Evolutionary conservation across 2,113 vertebrate genomes (phyloP).

Genomic region (Cricetomys ansorgei): DNA sequence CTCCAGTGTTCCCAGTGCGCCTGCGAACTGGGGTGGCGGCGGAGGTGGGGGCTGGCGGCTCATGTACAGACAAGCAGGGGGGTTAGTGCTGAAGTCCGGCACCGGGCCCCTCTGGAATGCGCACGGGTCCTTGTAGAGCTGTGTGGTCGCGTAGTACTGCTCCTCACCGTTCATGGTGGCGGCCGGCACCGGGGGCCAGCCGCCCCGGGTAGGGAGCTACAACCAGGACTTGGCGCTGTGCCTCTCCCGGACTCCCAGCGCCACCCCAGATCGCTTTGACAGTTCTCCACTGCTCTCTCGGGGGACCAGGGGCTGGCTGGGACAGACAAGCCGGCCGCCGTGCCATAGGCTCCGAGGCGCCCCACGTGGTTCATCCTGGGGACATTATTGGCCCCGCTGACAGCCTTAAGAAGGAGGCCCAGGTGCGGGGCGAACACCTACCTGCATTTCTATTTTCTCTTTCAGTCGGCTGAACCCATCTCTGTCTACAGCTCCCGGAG

Average conservation of each 20-base stretch:
- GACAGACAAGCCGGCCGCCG: conserved; percentile 59
- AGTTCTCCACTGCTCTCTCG: conserved; percentile 77
- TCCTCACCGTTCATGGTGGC: conserved; percentile 96
- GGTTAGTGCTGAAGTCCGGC: conserved; percentile 92
- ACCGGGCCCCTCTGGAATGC: conserved; percentile 91
- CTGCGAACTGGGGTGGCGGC: conserved; percentile 85
- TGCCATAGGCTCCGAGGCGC: conserved; percentile 83
- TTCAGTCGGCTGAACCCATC: not conserved
- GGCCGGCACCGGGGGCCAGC: not conserved
- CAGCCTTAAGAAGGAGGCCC: conserved; percentile 70
- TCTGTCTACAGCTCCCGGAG: not conserved
- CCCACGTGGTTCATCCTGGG: conserved; percentile 85
- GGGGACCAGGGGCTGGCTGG: conserved; percentile 13
- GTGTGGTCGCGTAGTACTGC: conserved; percentile 92
- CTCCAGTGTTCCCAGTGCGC: conserved; percentile 89
- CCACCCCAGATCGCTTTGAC: conserved; percentile 84
- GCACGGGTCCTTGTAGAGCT: conserved; percentile 96
- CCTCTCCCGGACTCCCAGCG: conserved; percentile 50
- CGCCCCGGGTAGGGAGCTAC: conserved; percentile 51
- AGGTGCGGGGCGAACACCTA: conserved; percentile 26
- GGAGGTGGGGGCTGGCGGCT: conserved; percentile 90
- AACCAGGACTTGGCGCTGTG: conserved; percentile 58
- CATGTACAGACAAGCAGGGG: conserved; percentile 97
- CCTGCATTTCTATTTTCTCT: not conserved
- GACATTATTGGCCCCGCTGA: conserved; percentile 79